Evolutionary conservation across 1,140 invertebrate species (phyloP), one percentile per base, ranked within the genome.

Genomic region (Octopus bimaculoides): DNA sequence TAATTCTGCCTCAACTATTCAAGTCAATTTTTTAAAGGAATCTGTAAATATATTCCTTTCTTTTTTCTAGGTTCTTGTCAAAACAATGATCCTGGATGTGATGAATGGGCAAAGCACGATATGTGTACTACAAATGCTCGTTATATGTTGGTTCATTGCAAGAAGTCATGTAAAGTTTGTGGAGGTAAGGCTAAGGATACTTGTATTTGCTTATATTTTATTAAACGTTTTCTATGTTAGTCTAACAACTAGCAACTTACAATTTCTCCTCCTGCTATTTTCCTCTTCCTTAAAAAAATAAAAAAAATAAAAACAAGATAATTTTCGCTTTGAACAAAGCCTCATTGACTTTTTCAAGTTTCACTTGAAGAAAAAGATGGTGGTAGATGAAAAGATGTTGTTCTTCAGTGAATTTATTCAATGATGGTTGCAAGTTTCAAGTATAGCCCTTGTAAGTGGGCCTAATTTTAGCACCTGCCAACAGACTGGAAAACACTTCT

Each of bases 151-250:
- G 17, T 79, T 26, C 61, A 82, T 75, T 81, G 82, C 66, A 84
- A 82, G 61, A 81, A 83, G 55, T 84, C 85, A 10, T 82, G 81
- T 77, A 83, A 83, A 54, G 81, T 80, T 61, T 83, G 82, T 71
- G 84, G 83, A 56, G 82, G 83, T 84, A 54, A 80, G 77, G 9
- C 17, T 12, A 12, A 61, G 9, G 17, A 17, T 17, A 17, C 17
- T 12, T 17, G 17, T 61, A 61, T 61, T 12, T 12, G 9, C 17
- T 61, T 61, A 61, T 61, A 61, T 12, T 12, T 1, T 17, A 17
- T 17, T 12, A 17, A 12, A 12, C 1, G 9, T 4, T 4, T 61
- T 61, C 9, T 17, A 61, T 1, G 9, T 12, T 61, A 61, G 17
- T 17, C 9, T 12, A 17, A 2, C 17, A 9, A 12, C 9, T 17